These are phyloP conservation scores for Solea solea DNA, from an alignment of 2,113 vertebrate species.

Conservation along the genomic window DNA sequence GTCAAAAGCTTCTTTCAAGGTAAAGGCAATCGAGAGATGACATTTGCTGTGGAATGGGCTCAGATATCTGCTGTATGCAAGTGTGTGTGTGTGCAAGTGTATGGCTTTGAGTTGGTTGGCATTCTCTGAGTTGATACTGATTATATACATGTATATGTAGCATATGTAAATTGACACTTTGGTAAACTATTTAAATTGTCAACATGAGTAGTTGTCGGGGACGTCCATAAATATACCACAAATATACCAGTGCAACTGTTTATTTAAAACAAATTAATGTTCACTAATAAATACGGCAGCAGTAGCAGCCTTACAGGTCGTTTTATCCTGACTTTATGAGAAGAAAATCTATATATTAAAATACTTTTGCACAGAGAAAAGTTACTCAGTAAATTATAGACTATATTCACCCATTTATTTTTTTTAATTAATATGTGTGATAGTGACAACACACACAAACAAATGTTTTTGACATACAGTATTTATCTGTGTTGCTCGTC, in stretches of 20 bases:
- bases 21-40: slow-evolving; percentile 59
- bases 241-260: too few relatives aligned
- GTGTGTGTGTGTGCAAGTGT: slow-evolving; percentile 13
- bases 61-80: neutral
- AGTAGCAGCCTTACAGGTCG: neutral
- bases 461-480: too few relatives aligned
- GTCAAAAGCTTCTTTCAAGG: slow-evolving; percentile 99
- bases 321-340: neutral
- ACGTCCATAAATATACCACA: too few relatives aligned
- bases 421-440: too few relatives aligned
- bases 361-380: neutral
- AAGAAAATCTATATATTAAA: neutral
- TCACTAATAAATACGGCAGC: too few relatives aligned
- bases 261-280: too few relatives aligned
- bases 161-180: neutral
- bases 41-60: neutral
- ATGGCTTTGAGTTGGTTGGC: neutral
- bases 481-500: too few relatives aligned
- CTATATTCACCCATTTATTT: too few relatives aligned
- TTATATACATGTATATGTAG: neutral
- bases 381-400: neutral
- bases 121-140: neutral
- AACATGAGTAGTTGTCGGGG: too few relatives aligned
- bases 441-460: too few relatives aligned
- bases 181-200: neutral